These are phyloP conservation scores for Rhingia rostrata DNA, from an alignment of 2,888 invertebrate species.

Conservation along the genomic window DNA sequence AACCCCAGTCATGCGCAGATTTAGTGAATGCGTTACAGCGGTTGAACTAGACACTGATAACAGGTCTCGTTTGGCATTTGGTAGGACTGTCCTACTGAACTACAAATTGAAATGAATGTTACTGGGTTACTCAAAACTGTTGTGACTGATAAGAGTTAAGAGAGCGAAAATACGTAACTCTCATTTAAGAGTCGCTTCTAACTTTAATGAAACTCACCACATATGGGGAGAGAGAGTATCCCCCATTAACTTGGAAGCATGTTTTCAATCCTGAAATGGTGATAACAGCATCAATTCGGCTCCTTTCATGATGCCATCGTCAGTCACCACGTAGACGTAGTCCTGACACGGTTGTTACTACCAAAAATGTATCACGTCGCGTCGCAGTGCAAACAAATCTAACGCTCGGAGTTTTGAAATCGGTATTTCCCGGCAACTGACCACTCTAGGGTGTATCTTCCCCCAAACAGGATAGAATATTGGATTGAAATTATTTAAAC, in stretches of 20 bases:
- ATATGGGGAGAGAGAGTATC: constrained; percentile 11
- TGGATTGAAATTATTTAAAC: constrained; percentile 30
- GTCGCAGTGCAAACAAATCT: neutral
- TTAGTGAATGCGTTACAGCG: constrained; percentile 25
- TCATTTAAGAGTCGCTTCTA: constrained; percentile 40
- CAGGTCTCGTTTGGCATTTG: neutral
- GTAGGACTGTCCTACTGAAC: constrained; percentile 63
- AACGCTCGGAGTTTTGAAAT: constrained; percentile 16
- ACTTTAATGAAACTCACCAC: constrained; percentile 22
- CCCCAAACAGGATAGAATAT: constrained; percentile 13
- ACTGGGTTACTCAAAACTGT: constrained; percentile 22
- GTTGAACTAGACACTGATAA: constrained; percentile 64
- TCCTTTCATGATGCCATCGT: constrained; percentile 49
- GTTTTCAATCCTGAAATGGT: constrained; percentile 31
- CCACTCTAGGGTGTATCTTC: neutral
- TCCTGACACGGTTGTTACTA: constrained; percentile 39
- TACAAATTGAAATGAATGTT: constrained; percentile 35
- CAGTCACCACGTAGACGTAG: constrained; percentile 57
- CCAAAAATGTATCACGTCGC: neutral
- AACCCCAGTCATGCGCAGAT: constrained; percentile 37
- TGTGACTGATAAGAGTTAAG: constrained; percentile 53
- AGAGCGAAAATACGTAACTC: neutral
- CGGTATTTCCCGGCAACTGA: constrained; percentile 1
- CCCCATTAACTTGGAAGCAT: neutral
- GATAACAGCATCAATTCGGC: constrained; percentile 69